Evolutionary conservation across 2,888 invertebrate genomes (phyloP), one percentile per base, ranked within the genome.

Genomic region (Cryptophagus acutangulus): DNA sequence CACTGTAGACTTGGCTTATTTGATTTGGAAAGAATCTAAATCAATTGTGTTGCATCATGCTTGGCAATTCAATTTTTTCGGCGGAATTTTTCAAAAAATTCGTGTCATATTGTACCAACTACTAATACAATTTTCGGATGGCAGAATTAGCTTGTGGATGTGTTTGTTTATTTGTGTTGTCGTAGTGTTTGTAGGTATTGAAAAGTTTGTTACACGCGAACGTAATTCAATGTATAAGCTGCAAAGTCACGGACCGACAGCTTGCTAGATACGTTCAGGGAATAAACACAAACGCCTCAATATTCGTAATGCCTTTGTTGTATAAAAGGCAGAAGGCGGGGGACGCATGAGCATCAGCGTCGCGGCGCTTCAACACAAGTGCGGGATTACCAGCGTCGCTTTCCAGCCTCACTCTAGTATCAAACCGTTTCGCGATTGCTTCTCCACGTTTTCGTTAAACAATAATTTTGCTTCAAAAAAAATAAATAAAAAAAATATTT

Each of bases 361-460:
- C 69, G 63, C 66, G 69, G 63, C 66, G 69, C 63, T 67, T 64
- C 62, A 68, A 69, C 69, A 70, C 69, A 70, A 70, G 70, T 70
- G 68, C 67, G 58, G 68, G 67, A 67, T 69, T 70, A 66, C 62
- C 59, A 56, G 59, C 66, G 62, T 59, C 66, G 66, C 63, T 67
- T 65, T 66, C 65, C 66, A 65, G 63, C 66, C 62, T 64, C 66
- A 64, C 59, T 67, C 63, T 61, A 63, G 63, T 66, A 54, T 56
- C 61, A 62, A 57, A 51, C 54, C 57, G 61, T 57, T 55, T 50
- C 63, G 64, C 63, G 63, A 55, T 54, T 56, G 65, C 63, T 62
- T 61, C 61, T 48, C 51, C 46, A 38, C 50, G 51, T 51, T 45
- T 39, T 43, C 33, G 48, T 46, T 48, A 31, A n/a, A n/a, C n/a